Evolutionary conservation across 2,797 vertebrate genomes (phyloP), one percentile per base, ranked within the genome.

Genomic region (Cuculus canorus): DNA sequence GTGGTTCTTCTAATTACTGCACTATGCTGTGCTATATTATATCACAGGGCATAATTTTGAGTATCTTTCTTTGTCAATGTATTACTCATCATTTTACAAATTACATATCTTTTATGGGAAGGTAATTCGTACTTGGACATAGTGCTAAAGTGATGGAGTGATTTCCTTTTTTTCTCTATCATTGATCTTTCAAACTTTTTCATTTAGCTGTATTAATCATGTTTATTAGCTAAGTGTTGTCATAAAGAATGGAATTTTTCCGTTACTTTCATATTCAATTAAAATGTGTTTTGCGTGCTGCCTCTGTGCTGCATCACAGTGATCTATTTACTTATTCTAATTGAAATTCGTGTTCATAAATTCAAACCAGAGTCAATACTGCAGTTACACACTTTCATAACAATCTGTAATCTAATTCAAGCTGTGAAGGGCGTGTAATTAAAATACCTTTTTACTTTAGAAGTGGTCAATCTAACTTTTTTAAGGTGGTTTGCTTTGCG

Each of bases 1-100:
- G 43, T 66, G 60, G 57, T 89, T 43, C 27, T 70, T 66, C 35
- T 89, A 79, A 81, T 95, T 96, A 76, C 39, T 75, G 35, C n/a
- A 68, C 88, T 59, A 7, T 5, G 9, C 77, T 91, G 82, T 90
- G 65, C 68, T 95, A 28, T 64, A 69, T 93, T 95, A 73, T 85
- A 92, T 92, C 82, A 83, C 56, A n/a, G 78, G 76, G 37, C 57
- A 65, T 95, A 96, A 93, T 93, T 96, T 86, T 95, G 33, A 76
- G 35, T 73, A 50, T 95, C 93, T 95, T 92, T 92, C 88, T 96
- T 96, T 92, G 86, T 95, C 94, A 92, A 18, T 91, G 45, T 93
- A 82, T 96, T 96, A 59, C 92, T 97, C 87, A 95, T 96, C 89
- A 91, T 91, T 97, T 96, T 96, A 94, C 71, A 97, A 96, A 97